Conservation (phyloP, 2,113 vertebrate species). For the Diglossa brunneiventris region DNA sequence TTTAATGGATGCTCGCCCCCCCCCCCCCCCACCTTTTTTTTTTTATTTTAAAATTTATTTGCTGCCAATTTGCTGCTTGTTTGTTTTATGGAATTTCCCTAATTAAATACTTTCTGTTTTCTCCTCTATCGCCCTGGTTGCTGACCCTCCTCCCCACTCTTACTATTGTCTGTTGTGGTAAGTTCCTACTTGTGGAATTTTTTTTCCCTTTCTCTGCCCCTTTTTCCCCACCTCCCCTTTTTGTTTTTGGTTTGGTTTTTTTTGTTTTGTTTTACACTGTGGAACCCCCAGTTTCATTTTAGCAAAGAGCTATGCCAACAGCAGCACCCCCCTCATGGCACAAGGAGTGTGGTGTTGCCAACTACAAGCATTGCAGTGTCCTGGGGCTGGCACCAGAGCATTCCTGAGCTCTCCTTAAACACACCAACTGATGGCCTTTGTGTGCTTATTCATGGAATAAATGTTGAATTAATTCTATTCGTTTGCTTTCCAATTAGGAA, state of each 20-base stretch:
- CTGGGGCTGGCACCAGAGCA: neutral
- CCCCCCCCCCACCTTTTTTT: conserved; percentile 7
- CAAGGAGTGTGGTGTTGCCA: conserved; percentile 27
- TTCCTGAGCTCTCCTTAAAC: neutral
- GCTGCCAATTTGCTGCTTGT: conserved; percentile 81
- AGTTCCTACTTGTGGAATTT: conserved; percentile 89
- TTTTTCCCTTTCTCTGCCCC: conserved; percentile 27
- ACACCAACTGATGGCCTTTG: neutral
- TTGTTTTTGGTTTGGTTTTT: neutral
- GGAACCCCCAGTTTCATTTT: conserved; percentile 66
- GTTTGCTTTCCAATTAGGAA: neutral
- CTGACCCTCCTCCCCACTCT: conserved; percentile 97
- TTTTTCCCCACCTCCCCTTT: neutral
- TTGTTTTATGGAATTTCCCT: conserved; percentile 88
- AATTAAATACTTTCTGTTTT: conserved; percentile 99
- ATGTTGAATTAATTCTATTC: neutral
- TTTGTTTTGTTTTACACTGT: conserved; percentile 57
- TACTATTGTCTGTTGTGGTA: conserved; percentile 99
- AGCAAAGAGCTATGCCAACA: conserved; percentile 75
- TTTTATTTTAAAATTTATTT: conserved; percentile 71
- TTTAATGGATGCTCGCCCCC: conserved; percentile 70
- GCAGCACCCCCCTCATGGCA: neutral
- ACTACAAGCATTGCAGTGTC: neutral
- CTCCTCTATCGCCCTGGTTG: conserved; percentile 95
- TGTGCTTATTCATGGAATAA: neutral